phyloP scores from a whole-genome alignment of 2,113 vertebrate genomes.

The Dicentrarchus labrax region DNA sequence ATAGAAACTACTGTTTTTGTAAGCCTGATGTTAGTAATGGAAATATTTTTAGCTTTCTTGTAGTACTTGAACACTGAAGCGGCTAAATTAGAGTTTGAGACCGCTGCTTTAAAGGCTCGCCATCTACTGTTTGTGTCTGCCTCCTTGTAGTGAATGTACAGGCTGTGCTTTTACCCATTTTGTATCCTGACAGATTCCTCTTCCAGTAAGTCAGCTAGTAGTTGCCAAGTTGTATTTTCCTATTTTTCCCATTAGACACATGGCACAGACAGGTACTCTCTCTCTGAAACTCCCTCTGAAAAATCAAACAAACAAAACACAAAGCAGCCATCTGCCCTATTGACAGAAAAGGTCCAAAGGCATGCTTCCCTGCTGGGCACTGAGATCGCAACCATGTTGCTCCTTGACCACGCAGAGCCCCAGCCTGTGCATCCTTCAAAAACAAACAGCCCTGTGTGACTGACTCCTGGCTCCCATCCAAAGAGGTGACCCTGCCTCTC shows the following conservation, averaged over 20 bases:
- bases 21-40: too few species aligned
- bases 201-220: background rate
- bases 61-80: too few species aligned
- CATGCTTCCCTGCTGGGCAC: conserved; percentile 47
- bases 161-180: background rate
- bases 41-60: too few species aligned
- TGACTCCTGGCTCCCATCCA: conserved; percentile 54
- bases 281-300: background rate
- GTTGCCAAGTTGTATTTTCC: background rate
- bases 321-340: conserved; percentile 59
- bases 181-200: background rate
- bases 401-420: conserved; percentile 47
- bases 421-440: conserved; percentile 34
- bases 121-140: background rate
- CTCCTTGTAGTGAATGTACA: background rate
- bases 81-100: background rate
- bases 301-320: conserved; percentile 36
- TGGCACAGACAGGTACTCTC: conserved; percentile 3
- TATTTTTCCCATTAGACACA: background rate
- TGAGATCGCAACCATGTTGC: conserved; percentile 57
- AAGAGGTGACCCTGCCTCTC: conserved; percentile 56
- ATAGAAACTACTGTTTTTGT: too few species aligned
- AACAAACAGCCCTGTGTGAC: conserved; percentile 56
- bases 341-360: conserved; percentile 56
- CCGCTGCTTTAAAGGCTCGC: background rate